Percentiles rank a stretch among this genome's conserved stretches.
These are phyloP conservation scores for Hydrotaea cyrtoneurina DNA, from an alignment of 2,888 invertebrate species.

Conservation along the genomic window DNA sequence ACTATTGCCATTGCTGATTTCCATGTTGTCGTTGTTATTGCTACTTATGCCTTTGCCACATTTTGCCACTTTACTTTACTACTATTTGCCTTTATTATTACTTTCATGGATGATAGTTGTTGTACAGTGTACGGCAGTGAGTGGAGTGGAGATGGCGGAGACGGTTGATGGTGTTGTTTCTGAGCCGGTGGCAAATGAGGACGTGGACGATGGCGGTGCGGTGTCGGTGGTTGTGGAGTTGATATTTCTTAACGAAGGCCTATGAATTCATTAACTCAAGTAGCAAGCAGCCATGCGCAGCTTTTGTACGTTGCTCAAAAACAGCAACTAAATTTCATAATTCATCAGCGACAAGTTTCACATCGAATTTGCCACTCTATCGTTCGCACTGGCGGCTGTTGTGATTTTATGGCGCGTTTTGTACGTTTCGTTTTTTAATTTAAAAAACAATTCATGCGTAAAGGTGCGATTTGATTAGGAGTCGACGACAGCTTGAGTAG, in stretches of 20 bases:
- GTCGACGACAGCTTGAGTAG: neutral
- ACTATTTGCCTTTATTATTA: constrained; percentile 19
- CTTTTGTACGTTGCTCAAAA: neutral
- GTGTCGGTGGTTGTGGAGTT: neutral
- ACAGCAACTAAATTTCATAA: constrained; percentile 5
- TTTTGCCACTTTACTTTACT: constrained; percentile 20
- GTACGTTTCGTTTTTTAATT: neutral
- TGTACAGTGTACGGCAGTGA: neutral
- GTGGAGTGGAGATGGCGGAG: neutral
- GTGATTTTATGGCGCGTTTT: constrained; percentile 1
- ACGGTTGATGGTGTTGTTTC: neutral
- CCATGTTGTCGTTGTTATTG: neutral
- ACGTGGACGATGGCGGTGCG: neutral
- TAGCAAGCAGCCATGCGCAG: constrained; percentile 14
- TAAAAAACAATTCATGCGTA: constrained; percentile 15
- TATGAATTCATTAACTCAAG: constrained; percentile 39
- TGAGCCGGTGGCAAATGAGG: neutral
- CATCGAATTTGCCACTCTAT: neutral
- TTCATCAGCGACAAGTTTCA: neutral
- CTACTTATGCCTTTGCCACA: constrained; percentile 22
- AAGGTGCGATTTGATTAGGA: constrained; percentile 22
- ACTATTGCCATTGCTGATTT: neutral
- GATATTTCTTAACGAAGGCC: constrained; percentile 21
- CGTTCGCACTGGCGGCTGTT: neutral
- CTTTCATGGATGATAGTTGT: constrained; percentile 23